Conservation (phyloP, 2,797 vertebrate species). For the Vipera ursinii region DNA sequence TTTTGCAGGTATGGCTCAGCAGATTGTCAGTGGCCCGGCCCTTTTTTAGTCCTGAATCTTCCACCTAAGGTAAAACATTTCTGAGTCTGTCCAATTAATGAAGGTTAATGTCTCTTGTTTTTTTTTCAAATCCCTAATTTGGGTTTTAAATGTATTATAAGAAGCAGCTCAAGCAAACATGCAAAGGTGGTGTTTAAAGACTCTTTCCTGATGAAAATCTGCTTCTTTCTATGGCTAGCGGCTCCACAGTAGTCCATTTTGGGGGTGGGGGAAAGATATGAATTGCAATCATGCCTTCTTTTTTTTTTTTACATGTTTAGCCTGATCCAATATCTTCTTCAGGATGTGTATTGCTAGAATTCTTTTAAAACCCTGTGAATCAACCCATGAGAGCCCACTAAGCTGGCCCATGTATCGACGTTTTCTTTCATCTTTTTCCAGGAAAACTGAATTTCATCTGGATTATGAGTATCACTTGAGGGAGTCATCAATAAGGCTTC, state of each 20-base stretch:
- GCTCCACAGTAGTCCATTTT: not conserved
- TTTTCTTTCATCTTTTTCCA: not conserved
- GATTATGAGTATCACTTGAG: not conserved
- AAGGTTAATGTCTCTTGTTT: not conserved
- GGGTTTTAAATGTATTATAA: not conserved
- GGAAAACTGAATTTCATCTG: not conserved
- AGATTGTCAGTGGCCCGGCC: not conserved
- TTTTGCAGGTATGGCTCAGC: not conserved
- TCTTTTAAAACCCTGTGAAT: not conserved
- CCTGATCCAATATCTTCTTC: not conserved
- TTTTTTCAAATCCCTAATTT: not conserved
- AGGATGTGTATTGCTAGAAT: not conserved
- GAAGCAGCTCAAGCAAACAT: not conserved
- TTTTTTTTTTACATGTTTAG: not conserved
- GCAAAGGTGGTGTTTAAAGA: not conserved
- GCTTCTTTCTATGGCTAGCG: not conserved
- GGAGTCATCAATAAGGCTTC: accelerated
- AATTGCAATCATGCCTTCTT: not conserved
- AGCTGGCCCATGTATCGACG: not conserved
- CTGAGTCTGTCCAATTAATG: not conserved
- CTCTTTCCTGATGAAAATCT: not conserved
- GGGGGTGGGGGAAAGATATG: not conserved
- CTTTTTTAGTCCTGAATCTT: not conserved
- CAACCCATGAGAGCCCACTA: not conserved
- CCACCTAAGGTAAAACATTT: not conserved